Conservation (phyloP, 2,797 vertebrate species). For the Apogon hyalosoma region DNA sequence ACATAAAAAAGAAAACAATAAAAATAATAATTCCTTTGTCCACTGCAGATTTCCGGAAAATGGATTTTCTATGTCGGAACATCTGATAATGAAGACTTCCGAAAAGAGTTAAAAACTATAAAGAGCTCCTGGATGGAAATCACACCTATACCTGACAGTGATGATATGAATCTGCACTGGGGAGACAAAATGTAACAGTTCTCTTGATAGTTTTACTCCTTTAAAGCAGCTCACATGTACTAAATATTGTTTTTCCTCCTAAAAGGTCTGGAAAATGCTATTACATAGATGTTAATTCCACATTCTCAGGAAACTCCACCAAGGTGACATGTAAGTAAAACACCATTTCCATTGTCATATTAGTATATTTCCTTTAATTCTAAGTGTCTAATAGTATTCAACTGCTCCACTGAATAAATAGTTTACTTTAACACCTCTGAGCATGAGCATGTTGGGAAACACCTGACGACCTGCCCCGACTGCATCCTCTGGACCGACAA, state of each 20-base stretch:
- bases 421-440: slow-evolving; percentile 29
- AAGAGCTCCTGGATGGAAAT: slow-evolving; percentile 48
- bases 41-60: slow-evolving; percentile 52
- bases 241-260: neutral
- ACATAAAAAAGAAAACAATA: too few relatives aligned
- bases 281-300: neutral
- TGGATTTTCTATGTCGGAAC: slow-evolving; percentile 48
- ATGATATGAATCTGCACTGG: slow-evolving; percentile 12
- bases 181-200: slow-evolving; percentile 47
- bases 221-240: neutral
- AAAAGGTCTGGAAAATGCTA: slow-evolving; percentile 31
- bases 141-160: neutral
- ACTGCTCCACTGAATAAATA: slow-evolving; percentile 9
- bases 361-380: neutral
- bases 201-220: neutral
- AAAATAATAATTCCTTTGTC: neutral
- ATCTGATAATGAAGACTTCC: slow-evolving; percentile 3
- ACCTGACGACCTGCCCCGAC: slow-evolving; percentile 52
- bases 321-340: slow-evolving; percentile 44
- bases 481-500: slow-evolving; percentile 53
- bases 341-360: neutral
- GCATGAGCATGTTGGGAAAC: neutral
- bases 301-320: slow-evolving; percentile 1
- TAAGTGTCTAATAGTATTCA: neutral
- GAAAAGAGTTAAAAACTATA: neutral